phyloP scores from a whole-genome alignment of 2,888 invertebrate genomes.

The Netelia melanura region DNA sequence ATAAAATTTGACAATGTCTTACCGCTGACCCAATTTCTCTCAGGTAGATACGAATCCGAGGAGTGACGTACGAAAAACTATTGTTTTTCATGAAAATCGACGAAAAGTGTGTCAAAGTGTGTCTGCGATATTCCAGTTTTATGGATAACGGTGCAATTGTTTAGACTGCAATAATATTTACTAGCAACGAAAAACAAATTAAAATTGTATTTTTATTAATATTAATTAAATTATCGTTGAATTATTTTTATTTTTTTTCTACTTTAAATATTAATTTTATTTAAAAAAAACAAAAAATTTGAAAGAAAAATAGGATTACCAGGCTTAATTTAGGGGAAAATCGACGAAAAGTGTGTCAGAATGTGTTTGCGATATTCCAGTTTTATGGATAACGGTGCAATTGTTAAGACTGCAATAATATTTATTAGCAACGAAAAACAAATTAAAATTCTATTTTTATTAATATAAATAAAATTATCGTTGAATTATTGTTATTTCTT shows the following conservation, averaged over 20 bases:
- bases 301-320: too few species aligned
- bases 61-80: background rate
- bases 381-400: slow-evolving; percentile 25
- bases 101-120: slow-evolving; percentile 39
- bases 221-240: too few species aligned
- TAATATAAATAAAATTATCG: too few species aligned
- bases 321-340: too few species aligned
- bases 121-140: background rate
- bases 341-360: too few species aligned
- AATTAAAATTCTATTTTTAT: too few species aligned
- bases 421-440: background rate
- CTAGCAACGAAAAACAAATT: too few species aligned
- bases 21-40: slow-evolving; percentile 77
- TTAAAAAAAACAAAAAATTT: too few species aligned
- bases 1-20: slow-evolving; percentile 69
- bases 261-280: too few species aligned
- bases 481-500: too few species aligned
- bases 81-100: slow-evolving; percentile 60
- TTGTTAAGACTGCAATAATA: background rate
- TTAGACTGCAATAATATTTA: background rate
- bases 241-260: too few species aligned
- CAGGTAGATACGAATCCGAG: slow-evolving; percentile 64
- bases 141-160: slow-evolving; percentile 21
- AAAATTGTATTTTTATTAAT: too few species aligned
- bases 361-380: background rate